Conservation (phyloP, 92 coral and sea anemone genomes). For the Epizoanthus rinbou region DNA sequence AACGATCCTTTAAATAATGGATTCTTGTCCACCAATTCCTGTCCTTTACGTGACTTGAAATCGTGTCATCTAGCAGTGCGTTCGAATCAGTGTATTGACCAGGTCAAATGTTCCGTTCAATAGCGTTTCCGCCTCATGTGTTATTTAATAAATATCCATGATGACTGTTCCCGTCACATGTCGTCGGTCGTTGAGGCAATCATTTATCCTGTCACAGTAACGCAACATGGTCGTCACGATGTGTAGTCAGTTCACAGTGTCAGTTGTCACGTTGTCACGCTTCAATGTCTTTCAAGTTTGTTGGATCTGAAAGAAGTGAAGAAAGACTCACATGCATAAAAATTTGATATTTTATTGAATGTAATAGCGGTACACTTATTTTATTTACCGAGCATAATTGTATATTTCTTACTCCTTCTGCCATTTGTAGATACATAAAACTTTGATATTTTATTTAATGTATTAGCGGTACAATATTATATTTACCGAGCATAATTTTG, state of each 20-base stretch:
- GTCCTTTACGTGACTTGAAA: too few relatives aligned
- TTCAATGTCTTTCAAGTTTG: not conserved
- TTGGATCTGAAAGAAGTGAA: slow-evolving; percentile 21
- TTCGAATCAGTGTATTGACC: not conserved
- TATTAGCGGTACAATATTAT: not conserved
- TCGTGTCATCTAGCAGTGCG: too few relatives aligned
- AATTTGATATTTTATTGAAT: not conserved
- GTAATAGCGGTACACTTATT: not conserved
- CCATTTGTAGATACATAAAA: not conserved
- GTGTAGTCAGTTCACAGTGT: slow-evolving; percentile 1
- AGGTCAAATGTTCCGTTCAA: not conserved
- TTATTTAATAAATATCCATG: slow-evolving; percentile 5
- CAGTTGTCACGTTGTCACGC: slow-evolving; percentile 18
- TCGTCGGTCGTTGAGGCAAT: not conserved
- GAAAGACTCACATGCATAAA: not conserved
- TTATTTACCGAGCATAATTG: not conserved
- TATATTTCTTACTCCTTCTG: not conserved
- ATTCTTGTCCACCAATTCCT: too few relatives aligned
- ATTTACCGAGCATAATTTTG: not conserved
- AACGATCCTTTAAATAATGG: too few relatives aligned
- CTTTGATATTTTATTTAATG: not conserved
- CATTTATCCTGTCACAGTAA: not conserved
- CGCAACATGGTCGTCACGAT: not conserved
- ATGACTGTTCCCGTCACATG: not conserved
- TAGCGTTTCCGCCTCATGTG: not conserved